Evolutionary conservation across 1,140 invertebrate species (phyloP), one percentile per base, ranked within the genome.

Genomic region (Platyscapa corneri): DNA sequence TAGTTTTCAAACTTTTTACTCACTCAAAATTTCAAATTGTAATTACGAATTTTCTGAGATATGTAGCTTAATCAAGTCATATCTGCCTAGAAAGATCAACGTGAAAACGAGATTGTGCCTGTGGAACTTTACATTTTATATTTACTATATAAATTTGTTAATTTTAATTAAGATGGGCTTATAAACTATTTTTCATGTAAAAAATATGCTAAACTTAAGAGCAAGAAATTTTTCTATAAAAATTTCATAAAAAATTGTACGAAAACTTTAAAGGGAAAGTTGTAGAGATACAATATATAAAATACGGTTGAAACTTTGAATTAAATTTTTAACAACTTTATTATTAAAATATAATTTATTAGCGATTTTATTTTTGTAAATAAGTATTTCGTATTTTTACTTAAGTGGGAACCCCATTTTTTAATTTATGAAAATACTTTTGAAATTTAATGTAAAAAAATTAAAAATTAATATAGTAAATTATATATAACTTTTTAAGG

Each of bases 21-120:
- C 32, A 60, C 65, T 60, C 16, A 39, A 82, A 82, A 86, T 82
- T 86, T 83, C 34, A 86, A 86, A 86, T 86, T 72, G 6, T 39
- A 86, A 77, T 86, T 86, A 86, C 74, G 60, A 79, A 65, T 76
- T 76, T 83, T 60, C 74, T 65, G 75, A 85, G 80, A 78, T 75
- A 78, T 74, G 83, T 86, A 60, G 32, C 65, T 86, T 75, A 86
- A 76, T 30, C 42, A 27, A 42, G 23, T 82, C n/a, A 77, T 82
- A 65, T 67, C 60, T 53, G 53, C 34, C 27, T 20, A 37, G 20
- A 70, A 82, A 86, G 64, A 49, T 70, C 32, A 77, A 37, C 74
- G 37, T 70, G 81, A 82, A 67, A 74, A 14, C 64, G 14, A 65
- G 46, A 86, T 86, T 46, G 64, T 74, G 77, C 80, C 56, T 76